phyloP scores from a whole-genome alignment of 2,888 invertebrate genomes.

The Hermaeophaga mercurialis region DNA sequence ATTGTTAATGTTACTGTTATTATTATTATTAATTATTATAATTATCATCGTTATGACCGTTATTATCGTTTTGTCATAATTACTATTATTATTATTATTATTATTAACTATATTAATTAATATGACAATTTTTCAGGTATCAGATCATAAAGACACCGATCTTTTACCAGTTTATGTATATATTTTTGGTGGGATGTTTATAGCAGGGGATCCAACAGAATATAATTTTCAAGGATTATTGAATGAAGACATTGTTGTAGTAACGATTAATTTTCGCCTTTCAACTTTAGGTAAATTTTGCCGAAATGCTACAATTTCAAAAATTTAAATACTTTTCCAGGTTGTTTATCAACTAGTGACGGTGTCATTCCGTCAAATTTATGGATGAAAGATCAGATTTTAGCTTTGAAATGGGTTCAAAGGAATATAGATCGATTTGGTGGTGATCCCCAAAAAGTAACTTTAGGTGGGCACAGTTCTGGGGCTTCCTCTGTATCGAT shows the following conservation, averaged over 20 bases:
- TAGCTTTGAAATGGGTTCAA: conserved; percentile 9
- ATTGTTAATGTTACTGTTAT: too few relatives aligned
- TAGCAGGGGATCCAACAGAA: conserved; percentile 18
- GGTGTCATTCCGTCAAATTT: conserved; percentile 12
- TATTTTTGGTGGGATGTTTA: conserved; percentile 23
- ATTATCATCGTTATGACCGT: too few relatives aligned
- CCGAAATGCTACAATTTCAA: not conserved
- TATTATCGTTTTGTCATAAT: too few relatives aligned
- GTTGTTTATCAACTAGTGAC: conserved; percentile 4
- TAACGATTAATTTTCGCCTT: conserved; percentile 13
- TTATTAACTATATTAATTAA: too few relatives aligned
- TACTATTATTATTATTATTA: too few relatives aligned
- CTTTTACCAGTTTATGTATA: conserved; percentile 19
- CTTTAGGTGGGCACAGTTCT: conserved; percentile 12
- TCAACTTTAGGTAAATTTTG: conserved; percentile 24
- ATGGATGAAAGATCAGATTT: conserved; percentile 1
- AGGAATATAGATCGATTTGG: conserved; percentile 10
- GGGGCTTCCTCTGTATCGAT: not conserved
- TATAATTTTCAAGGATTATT: conserved; percentile 23
- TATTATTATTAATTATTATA: too few relatives aligned
- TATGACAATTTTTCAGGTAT: not conserved
- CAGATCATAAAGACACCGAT: not conserved
- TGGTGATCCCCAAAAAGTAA: conserved; percentile 7
- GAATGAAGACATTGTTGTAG: conserved; percentile 21
- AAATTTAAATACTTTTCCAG: not conserved